Conservation (phyloP, 2,113 vertebrate genomes). For the Pseudopodoces humilis region DNA sequence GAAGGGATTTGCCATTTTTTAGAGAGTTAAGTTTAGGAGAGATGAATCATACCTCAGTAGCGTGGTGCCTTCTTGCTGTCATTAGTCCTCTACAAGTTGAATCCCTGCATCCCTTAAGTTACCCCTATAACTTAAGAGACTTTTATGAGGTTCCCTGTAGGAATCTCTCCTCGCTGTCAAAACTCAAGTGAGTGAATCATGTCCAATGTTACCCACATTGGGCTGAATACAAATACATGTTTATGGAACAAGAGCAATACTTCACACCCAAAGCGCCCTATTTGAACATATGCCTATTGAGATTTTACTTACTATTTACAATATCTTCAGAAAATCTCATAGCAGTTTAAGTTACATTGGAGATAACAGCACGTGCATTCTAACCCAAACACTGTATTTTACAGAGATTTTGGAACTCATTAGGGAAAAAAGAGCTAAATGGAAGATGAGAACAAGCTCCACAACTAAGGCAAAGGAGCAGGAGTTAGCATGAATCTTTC, state of each 20-base stretch:
- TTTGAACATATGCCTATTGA: background rate
- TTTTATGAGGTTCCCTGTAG: background rate
- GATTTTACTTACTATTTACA: slow-evolving; percentile 14
- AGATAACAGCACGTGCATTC: background rate
- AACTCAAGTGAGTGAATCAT: background rate
- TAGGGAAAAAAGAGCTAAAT: background rate
- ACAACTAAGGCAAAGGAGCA: background rate
- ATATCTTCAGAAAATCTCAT: background rate
- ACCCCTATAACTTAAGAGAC: background rate
- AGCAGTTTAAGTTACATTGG: background rate
- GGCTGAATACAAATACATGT: background rate
- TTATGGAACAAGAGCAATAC: background rate
- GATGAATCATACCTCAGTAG: background rate
- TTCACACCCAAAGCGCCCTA: background rate
- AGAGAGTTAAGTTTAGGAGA: background rate
- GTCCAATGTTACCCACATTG: background rate
- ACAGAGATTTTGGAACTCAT: background rate
- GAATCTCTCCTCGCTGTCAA: background rate
- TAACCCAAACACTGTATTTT: slow-evolving; percentile 17
- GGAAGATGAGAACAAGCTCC: background rate
- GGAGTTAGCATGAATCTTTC: background rate
- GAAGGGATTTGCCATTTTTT: background rate
- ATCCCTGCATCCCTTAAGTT: background rate
- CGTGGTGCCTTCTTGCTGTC: background rate
- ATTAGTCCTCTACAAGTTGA: background rate